Conservation (phyloP, 2,888 invertebrate genomes). For the Polydrusus cervinus region DNA sequence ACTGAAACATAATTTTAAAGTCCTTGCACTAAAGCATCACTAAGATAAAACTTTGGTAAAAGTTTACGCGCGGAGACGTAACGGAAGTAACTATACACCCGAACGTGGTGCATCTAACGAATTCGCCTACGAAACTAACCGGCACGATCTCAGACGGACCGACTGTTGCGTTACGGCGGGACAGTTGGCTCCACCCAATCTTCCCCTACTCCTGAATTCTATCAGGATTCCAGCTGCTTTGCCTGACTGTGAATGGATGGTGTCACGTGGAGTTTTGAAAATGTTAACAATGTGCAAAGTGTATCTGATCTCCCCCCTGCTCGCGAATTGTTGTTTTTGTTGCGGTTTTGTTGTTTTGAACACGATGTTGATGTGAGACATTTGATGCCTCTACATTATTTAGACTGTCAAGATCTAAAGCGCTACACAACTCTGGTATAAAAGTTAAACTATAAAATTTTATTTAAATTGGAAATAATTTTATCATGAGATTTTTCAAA, state of each 20-base stretch:
- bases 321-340: conserved; percentile 39
- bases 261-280: conserved; percentile 66
- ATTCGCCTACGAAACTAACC: conserved; percentile 60
- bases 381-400: not conserved
- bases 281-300: conserved; percentile 66
- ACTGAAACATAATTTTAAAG: conserved; percentile 12
- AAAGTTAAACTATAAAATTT: too few relatives aligned
- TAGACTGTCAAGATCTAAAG: not conserved
- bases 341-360: conserved; percentile 30
- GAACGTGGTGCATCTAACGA: conserved; percentile 41
- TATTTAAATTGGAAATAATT: too few relatives aligned
- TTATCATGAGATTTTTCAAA: too few relatives aligned
- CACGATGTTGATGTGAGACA: not conserved
- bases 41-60: conserved; percentile 14
- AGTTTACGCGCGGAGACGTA: conserved; percentile 26
- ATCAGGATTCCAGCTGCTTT: conserved; percentile 65
- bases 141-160: conserved; percentile 46
- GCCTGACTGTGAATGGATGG: conserved; percentile 66
- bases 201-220: conserved; percentile 61
- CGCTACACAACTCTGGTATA: too few relatives aligned
- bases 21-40: conserved; percentile 38
- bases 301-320: conserved; percentile 39
- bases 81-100: conserved; percentile 28
- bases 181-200: conserved; percentile 66
- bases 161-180: conserved; percentile 64